Evolutionary conservation across 1,140 invertebrate genomes (phyloP).

Genomic region (Laodelphax striatellus): DNA sequence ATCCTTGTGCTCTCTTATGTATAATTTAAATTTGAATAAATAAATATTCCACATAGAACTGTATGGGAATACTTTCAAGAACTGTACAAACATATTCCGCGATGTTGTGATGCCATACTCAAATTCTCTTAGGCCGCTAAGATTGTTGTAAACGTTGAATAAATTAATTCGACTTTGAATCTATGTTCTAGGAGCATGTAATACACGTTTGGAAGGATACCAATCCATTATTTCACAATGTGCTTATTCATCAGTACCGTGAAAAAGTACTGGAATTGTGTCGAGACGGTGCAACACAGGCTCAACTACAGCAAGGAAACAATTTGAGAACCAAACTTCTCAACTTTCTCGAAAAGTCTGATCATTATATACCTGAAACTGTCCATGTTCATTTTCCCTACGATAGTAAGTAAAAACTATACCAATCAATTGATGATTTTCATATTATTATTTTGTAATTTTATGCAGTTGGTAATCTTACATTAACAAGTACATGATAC

Average conservation of each 20-base stretch:
- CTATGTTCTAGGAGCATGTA: slow-evolving; percentile 65
- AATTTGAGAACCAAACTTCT: slow-evolving; percentile 64
- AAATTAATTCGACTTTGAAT: not conserved
- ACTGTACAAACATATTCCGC: too few species aligned
- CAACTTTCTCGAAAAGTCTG: slow-evolving; percentile 72
- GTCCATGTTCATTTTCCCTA: slow-evolving; percentile 78
- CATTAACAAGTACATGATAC: too few species aligned
- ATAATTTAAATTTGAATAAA: too few species aligned
- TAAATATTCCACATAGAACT: too few species aligned
- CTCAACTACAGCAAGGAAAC: slow-evolving; percentile 45
- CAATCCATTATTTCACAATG: slow-evolving; percentile 80
- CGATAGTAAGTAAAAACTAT: slow-evolving; percentile 40
- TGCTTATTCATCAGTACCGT: slow-evolving; percentile 76
- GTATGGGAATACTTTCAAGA: too few species aligned
- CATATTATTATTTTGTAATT: too few species aligned
- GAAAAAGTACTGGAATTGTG: slow-evolving; percentile 47
- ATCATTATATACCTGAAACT: slow-evolving; percentile 75
- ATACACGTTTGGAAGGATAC: slow-evolving; percentile 82
- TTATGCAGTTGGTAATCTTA: too few species aligned
- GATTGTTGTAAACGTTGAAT: too few species aligned
- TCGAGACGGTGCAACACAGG: slow-evolving; percentile 41
- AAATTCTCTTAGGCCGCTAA: too few species aligned
- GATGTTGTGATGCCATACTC: too few species aligned
- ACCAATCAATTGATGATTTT: too few species aligned
- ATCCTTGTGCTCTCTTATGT: too few species aligned